Evolutionary conservation across 1,140 invertebrate genomes (phyloP).

Genomic region (Lepidotrigona ventralis): DNA sequence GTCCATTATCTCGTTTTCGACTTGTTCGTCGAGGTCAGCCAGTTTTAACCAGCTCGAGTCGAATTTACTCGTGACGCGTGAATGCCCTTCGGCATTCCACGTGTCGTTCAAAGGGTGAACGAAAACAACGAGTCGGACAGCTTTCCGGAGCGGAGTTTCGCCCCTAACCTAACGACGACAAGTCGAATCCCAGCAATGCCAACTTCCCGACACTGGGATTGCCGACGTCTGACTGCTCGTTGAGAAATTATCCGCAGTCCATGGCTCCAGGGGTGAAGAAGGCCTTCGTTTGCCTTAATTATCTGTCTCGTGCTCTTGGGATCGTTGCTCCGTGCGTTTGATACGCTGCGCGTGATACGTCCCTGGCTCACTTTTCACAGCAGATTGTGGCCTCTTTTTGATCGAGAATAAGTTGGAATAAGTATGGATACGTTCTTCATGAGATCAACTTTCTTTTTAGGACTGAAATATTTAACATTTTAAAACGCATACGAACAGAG

Average conservation of each 20-base stretch:
- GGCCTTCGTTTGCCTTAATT: conserved; percentile 20
- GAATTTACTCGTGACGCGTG: too few species aligned
- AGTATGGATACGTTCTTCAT: too few species aligned
- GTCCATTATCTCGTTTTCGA: background rate
- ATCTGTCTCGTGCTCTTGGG: conserved; percentile 4
- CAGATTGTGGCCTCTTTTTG: background rate
- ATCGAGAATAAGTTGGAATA: too few species aligned
- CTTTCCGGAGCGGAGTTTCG: background rate
- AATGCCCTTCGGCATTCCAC: background rate
- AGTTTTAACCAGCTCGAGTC: background rate
- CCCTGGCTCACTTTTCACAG: background rate
- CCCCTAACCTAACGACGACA: conserved; percentile 13
- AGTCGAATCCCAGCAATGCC: conserved; percentile 15
- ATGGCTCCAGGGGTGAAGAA: background rate
- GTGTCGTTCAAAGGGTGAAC: background rate
- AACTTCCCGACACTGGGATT: conserved; percentile 11
- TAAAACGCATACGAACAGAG: too few species aligned
- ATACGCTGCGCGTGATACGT: background rate
- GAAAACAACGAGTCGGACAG: conserved; percentile 4
- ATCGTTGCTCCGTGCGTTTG: background rate
- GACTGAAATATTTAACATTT: too few species aligned
- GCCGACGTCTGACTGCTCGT: background rate
- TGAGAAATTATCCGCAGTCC: conserved; percentile 30
- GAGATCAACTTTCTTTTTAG: too few species aligned
- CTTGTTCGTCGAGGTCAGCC: background rate